phyloP scores from a whole-genome alignment of 2,113 vertebrate species.

The Corythoichthys haematopterus region DNA sequence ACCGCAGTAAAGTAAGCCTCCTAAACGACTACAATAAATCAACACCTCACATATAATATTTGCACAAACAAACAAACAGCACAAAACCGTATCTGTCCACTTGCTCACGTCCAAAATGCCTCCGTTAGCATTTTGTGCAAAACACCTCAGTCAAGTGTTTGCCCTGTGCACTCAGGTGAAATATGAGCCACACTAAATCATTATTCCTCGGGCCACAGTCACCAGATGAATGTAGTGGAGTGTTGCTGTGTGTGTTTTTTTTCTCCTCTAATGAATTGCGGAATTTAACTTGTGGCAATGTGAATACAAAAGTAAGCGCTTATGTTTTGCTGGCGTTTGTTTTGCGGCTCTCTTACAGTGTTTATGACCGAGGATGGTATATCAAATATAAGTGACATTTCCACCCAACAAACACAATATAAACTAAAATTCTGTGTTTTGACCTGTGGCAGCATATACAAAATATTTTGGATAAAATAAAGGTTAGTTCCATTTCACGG shows the following conservation, averaged over 20 bases:
- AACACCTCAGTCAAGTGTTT: constrained; percentile 75
- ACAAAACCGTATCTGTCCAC: constrained; percentile 64
- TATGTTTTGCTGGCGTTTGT: constrained; percentile 17
- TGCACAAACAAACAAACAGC: constrained; percentile 45
- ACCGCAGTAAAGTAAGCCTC: neutral
- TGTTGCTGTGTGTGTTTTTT: constrained; percentile 72
- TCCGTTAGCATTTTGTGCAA: constrained; percentile 73
- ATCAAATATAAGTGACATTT: constrained; percentile 4
- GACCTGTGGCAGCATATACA: no score
- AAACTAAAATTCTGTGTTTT: no score
- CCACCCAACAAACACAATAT: no score
- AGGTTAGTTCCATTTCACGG: no score
- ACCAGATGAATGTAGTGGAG: constrained; percentile 74
- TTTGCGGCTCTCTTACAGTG: constrained; percentile 11
- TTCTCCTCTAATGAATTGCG: constrained; percentile 76
- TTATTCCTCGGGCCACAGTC: constrained; percentile 76
- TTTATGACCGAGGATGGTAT: constrained; percentile 21
- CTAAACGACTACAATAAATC: constrained; percentile 8
- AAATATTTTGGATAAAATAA: no score
- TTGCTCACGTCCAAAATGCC: constrained; percentile 62
- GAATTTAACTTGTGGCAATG: constrained; percentile 73
- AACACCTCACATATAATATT: constrained; percentile 36
- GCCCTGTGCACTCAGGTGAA: constrained; percentile 76
- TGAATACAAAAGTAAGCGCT: constrained; percentile 58
- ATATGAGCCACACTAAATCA: constrained; percentile 79